These are phyloP conservation scores for Thysanoteuthis rhombus DNA, from an alignment of 2,888 invertebrate genomes.

Conservation along the genomic window DNA sequence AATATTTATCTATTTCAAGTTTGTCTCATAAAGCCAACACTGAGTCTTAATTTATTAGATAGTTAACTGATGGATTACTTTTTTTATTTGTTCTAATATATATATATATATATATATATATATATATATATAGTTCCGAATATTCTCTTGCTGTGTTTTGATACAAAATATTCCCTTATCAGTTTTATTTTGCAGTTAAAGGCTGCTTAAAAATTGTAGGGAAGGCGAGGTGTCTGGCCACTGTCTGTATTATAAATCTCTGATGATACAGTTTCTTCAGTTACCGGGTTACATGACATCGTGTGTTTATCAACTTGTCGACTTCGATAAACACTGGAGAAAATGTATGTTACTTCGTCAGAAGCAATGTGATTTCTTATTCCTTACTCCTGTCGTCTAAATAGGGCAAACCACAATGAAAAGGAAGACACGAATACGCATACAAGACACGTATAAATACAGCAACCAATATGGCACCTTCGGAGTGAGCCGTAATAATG, in stretches of 20 bases:
- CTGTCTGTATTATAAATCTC: not conserved
- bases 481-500: too few species aligned
- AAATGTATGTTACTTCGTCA: not conserved
- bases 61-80: not conserved
- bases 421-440: not conserved
- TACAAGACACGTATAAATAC: too few species aligned
- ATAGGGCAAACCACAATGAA: too few species aligned
- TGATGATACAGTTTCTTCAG: not conserved
- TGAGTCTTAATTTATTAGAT: not conserved
- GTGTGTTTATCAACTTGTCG: not conserved
- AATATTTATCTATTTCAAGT: not conserved
- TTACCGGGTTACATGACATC: not conserved
- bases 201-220: not conserved
- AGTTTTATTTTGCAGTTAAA: not conserved
- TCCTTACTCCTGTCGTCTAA: not conserved
- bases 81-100: not conserved
- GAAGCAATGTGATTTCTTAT: not conserved
- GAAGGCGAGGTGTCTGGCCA: rapidly evolving
- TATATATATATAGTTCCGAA: not conserved
- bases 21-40: not conserved
- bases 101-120: not conserved
- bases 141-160: not conserved
- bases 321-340: not conserved
- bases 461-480: too few species aligned
- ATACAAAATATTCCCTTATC: not conserved